Evolutionary conservation across 2,113 vertebrate species (phyloP).

Genomic region (Antechinus stuartii): DNA sequence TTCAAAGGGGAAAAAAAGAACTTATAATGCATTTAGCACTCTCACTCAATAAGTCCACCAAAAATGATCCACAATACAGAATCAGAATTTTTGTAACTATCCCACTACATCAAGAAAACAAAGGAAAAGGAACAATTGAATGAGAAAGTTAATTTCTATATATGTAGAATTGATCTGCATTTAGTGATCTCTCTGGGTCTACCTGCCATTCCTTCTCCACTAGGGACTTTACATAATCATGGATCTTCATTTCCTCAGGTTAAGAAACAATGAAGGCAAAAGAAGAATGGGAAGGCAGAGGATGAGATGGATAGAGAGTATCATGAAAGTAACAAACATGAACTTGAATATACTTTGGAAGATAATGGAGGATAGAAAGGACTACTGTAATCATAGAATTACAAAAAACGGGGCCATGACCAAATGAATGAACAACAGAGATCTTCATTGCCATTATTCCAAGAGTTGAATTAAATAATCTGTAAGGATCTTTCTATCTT

Average conservation of each 20-base stretch:
- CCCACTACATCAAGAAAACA: neutral
- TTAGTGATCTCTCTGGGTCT: constrained; percentile 4
- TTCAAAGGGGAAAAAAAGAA: constrained; percentile 1
- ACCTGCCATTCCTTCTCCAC: constrained; percentile 9
- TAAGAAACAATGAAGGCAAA: neutral
- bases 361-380: no score
- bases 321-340: neutral
- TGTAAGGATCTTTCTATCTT: neutral
- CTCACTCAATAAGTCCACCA: neutral
- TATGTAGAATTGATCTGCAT: neutral
- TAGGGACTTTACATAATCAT: neutral
- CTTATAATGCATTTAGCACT: constrained; percentile 7
- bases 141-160: neutral
- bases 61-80: constrained; percentile 5
- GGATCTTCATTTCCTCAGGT: neutral
- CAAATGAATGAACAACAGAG: no score
- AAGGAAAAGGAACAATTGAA: neutral
- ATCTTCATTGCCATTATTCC: neutral
- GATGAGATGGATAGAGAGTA: neutral
- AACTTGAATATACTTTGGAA: neutral
- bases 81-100: constrained; percentile 4
- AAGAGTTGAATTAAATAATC: neutral
- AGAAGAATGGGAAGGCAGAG: neutral
- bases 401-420: no score
- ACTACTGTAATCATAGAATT: no score